Conservation (phyloP, 2,113 vertebrate genomes). For the Pandion haliaetus region DNA sequence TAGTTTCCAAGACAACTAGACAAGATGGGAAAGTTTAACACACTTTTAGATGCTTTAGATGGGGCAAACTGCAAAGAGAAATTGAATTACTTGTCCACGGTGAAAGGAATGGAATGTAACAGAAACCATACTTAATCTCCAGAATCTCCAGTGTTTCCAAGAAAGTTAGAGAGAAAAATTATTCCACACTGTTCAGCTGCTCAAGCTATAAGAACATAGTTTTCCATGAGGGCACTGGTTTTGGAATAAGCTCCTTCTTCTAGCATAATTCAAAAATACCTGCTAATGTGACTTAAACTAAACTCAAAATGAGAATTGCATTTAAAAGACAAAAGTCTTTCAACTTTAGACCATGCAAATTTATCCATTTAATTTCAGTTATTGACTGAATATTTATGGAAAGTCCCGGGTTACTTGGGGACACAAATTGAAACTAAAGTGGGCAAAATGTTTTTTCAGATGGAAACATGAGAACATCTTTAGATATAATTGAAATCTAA, state of each 20-base stretch:
- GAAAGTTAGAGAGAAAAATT: neutral
- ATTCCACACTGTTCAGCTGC: neutral
- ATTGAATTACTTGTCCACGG: neutral
- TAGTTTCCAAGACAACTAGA: slow-evolving; percentile 57
- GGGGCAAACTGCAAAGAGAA: neutral
- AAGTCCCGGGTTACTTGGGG: neutral
- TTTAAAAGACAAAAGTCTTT: neutral
- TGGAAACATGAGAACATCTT: neutral
- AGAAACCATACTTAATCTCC: neutral
- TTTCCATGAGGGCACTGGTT: neutral
- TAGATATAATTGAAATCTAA: neutral
- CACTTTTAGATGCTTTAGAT: neutral
- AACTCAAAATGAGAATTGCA: neutral
- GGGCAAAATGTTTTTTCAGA: neutral
- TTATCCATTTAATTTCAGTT: neutral
- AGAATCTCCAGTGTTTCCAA: neutral
- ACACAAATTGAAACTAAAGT: neutral
- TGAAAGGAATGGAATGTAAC: neutral
- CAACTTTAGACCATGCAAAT: neutral
- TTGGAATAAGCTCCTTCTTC: neutral
- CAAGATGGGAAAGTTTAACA: neutral
- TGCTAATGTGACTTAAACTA: neutral
- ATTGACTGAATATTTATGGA: neutral
- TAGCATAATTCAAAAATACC: neutral
- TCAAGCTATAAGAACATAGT: neutral